A percentile compares a stretch with the other conserved stretches of the same genome.
phyloP scores from a whole-genome alignment of 2,888 invertebrate species.

The Campoplex capitator region DNA sequence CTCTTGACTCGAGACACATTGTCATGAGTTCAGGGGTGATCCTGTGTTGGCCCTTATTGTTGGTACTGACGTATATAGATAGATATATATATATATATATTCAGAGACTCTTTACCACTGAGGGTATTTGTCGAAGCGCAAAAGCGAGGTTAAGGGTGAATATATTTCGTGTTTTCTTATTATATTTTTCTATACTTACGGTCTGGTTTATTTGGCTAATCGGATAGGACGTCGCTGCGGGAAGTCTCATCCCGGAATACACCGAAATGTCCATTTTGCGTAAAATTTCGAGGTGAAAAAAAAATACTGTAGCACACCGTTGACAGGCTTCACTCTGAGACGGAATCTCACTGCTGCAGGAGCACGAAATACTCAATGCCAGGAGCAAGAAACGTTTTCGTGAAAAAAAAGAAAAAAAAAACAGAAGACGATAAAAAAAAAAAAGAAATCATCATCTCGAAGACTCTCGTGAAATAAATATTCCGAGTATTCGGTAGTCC shows the following conservation, averaged over 20 bases:
- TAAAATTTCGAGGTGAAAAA: background rate
- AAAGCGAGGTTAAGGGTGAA: slow-evolving; percentile 68
- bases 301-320: background rate
- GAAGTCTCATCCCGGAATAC: background rate
- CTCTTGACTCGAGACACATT: slow-evolving; percentile 81
- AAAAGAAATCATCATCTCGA: background rate
- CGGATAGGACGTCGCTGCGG: slow-evolving; percentile 76
- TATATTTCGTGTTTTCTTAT: slow-evolving; percentile 48
- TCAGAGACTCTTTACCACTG: slow-evolving; percentile 36
- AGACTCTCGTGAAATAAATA: background rate
- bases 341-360: background rate
- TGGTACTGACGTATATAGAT: slow-evolving; percentile 21
- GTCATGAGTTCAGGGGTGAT: slow-evolving; percentile 69
- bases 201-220: slow-evolving; percentile 74
- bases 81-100: slow-evolving; percentile 10
- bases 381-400: background rate
- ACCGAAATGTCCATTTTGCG: slow-evolving; percentile 11
- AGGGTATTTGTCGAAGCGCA: slow-evolving; percentile 55
- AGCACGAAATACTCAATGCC: background rate
- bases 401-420: background rate
- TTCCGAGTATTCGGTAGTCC: background rate
- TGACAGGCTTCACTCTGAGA: background rate
- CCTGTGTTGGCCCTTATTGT: slow-evolving; percentile 71
- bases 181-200: background rate
- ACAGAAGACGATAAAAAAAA: background rate